These are phyloP conservation scores for Ectobius pallidus DNA, from an alignment of 2,888 invertebrate species.

Conservation along the genomic window DNA sequence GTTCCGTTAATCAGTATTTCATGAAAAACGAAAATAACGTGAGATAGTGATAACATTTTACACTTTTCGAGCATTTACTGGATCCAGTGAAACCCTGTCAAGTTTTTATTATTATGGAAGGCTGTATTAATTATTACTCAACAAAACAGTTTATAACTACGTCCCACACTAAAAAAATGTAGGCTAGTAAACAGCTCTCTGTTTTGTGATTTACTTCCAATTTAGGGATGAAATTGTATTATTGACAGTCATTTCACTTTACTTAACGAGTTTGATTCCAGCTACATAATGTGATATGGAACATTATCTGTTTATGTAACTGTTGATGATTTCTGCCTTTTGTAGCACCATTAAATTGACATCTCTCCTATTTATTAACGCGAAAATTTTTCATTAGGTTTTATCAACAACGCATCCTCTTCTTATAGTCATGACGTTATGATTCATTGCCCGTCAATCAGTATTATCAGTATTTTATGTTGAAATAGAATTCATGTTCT, in stretches of 20 bases:
- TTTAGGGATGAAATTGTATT: not conserved
- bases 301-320: not conserved
- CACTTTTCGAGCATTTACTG: too few species aligned
- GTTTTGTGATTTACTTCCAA: too few species aligned
- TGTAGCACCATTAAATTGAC: not conserved
- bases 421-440: slow-evolving; percentile 11
- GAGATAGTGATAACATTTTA: too few species aligned
- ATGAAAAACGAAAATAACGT: too few species aligned
- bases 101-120: too few species aligned
- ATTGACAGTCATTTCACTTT: not conserved
- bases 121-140: too few species aligned
- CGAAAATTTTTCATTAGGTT: slow-evolving; percentile 1
- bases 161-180: too few species aligned
- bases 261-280: not conserved
- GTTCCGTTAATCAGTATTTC: too few species aligned
- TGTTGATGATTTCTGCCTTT: not conserved
- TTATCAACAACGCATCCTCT: slow-evolving; percentile 4
- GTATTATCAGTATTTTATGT: slow-evolving; percentile 7
- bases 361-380: slow-evolving; percentile 8
- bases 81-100: too few species aligned
- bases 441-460: not conserved
- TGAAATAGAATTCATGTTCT: not conserved
- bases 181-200: too few species aligned
- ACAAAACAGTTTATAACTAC: too few species aligned
- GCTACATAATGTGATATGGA: not conserved